Base-by-base conservation (phyloP, 2,113 vertebrate species). In the Perca flavescens region DNA sequence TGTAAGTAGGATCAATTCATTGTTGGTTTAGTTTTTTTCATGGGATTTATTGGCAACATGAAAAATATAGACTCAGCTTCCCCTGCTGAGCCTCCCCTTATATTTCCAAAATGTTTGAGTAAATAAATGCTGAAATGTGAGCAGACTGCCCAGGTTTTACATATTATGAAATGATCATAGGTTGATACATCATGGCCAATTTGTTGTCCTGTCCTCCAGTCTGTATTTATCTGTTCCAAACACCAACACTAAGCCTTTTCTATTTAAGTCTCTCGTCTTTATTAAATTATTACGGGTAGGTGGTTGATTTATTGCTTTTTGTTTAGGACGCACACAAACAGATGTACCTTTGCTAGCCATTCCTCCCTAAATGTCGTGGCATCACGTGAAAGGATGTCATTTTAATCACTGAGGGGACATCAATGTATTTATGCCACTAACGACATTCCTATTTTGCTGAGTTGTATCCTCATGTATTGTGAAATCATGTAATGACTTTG, bases 41-140 rank as follows among this genome's bases (percentile, higher is more conserved):
- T 14, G 22, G 72, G 22, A 77, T 84, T 63, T 80, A 50, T 64
- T 77, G 28, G 40, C n/a, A 17, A 14, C 21, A 61, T 53, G 22
- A 54, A 74, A 65, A 49, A 54, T 17, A 6, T 36, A n/a, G 40
- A 34, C 34, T 17, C 50, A 47, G 65, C n/a, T 56, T 22, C 58
- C 17, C 31, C 25, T 25, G 19, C 43, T 58, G n/a, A 40, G 40
- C 65, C 19, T 53, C 60, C 15, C 28, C 13, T n/a, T 60, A 5
- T 52, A 34, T 78, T 52, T 78, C 52, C 54, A 68, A 69, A 70
- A 40, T 40, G 40, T 40, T 40, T 13, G 46, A 40, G 28, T 40
- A 47, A 69, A 63, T 21, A 19, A 6, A 10, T 36, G 13, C 6
- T 61, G 19, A 57, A 62, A 67, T 66, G 21, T 79, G 46, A 54